Conservation (phyloP, 2,888 invertebrate species). For the Bimastos eiseni region DNA sequence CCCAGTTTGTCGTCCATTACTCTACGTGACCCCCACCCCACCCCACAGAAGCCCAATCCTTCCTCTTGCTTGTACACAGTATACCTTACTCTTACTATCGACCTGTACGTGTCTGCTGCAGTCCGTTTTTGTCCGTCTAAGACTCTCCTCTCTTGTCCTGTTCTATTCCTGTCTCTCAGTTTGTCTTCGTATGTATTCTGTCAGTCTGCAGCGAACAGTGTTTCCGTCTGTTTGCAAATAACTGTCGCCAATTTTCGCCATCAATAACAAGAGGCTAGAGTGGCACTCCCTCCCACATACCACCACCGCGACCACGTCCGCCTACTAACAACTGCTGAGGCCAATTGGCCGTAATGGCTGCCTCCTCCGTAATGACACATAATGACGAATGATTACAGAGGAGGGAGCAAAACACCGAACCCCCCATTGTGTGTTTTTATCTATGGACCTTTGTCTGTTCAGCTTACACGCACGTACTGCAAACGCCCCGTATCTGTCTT, state of each 20-base stretch:
- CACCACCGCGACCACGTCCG: not conserved
- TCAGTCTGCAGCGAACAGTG: not conserved
- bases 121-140: not conserved
- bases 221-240: not conserved
- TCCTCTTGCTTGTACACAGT: too few species aligned
- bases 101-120: not conserved
- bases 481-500: too few species aligned
- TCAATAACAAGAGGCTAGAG: not conserved
- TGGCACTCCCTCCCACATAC: not conserved
- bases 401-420: not conserved
- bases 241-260: not conserved
- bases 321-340: not conserved
- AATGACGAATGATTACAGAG: slow-evolving; percentile 18
- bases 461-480: not conserved
- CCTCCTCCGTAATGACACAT: slow-evolving; percentile 18
- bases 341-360: slow-evolving; percentile 14
- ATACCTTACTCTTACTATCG: not conserved
- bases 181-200: not conserved
- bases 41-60: too few species aligned
- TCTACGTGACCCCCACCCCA: too few species aligned
- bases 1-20: too few species aligned
- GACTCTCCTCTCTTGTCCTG: not conserved
- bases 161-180: not conserved
- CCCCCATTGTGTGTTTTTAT: not conserved
- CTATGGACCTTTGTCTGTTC: not conserved